Evolutionary conservation across 1,140 invertebrate genomes (phyloP).

Genomic region (Megathymus violae): DNA sequence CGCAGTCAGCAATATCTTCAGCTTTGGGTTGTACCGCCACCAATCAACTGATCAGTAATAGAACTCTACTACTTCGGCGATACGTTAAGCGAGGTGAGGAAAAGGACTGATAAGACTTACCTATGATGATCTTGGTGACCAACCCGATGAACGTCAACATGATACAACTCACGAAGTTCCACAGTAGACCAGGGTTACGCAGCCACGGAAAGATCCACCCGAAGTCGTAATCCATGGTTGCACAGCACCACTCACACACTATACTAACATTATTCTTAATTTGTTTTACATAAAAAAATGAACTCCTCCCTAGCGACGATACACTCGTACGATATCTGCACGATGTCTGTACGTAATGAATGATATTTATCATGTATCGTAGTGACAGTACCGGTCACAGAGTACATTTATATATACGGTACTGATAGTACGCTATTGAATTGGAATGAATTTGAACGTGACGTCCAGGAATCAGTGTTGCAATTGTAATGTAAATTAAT

Average conservation of each 20-base stretch:
- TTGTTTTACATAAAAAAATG: slow-evolving; percentile 28
- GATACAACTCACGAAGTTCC: slow-evolving; percentile 90
- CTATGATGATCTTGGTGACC: slow-evolving; percentile 92
- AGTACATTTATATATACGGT: too few species aligned
- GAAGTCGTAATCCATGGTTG: slow-evolving; percentile 86
- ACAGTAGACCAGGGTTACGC: slow-evolving; percentile 86
- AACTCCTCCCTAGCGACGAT: slow-evolving; percentile 22
- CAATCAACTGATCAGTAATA: too few species aligned
- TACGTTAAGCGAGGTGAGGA: neutral
- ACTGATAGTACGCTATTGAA: neutral
- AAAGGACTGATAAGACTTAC: slow-evolving; percentile 81
- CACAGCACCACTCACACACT: slow-evolving; percentile 49
- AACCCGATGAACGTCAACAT: slow-evolving; percentile 91
- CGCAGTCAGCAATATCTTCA: slow-evolving; percentile 7
- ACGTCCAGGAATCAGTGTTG: slow-evolving; percentile 4
- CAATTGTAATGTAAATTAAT: neutral
- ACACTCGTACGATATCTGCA: too few species aligned
- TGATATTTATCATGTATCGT: slow-evolving; percentile 18
- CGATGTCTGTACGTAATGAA: slow-evolving; percentile 22
- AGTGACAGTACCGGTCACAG: too few species aligned
- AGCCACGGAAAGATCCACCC: slow-evolving; percentile 91
- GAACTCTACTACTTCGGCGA: slow-evolving; percentile 23
- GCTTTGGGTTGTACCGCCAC: neutral
- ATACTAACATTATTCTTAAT: slow-evolving; percentile 57
- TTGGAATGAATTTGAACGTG: slow-evolving; percentile 6